Evolutionary conservation across 2,888 invertebrate genomes (phyloP).

Genomic region (Melanotus villosus): DNA sequence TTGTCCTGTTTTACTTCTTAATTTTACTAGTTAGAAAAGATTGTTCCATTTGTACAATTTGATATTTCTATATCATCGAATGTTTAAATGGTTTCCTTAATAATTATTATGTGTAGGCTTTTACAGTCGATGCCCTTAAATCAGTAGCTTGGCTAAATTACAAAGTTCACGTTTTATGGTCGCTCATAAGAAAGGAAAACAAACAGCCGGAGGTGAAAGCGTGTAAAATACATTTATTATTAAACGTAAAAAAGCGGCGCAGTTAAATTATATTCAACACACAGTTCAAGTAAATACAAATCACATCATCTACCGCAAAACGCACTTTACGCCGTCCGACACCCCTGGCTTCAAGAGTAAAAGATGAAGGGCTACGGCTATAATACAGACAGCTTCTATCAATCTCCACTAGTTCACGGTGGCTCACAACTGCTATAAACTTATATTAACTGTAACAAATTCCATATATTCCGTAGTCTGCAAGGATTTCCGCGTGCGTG

Average conservation of each 20-base stretch:
- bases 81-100: too few relatives aligned
- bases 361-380: conserved; percentile 37
- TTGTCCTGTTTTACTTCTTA: too few relatives aligned
- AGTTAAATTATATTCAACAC: conserved; percentile 1
- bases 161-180: too few relatives aligned
- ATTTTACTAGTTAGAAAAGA: too few relatives aligned
- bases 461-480: conserved; percentile 50
- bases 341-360: conserved; percentile 29
- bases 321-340: conserved; percentile 11
- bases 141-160: too few relatives aligned
- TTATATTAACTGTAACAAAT: conserved; percentile 56
- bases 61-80: too few relatives aligned
- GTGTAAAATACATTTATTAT: neutral
- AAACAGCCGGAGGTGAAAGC: too few relatives aligned
- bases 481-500: conserved; percentile 52
- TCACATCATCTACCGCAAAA: conserved; percentile 11
- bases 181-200: too few relatives aligned
- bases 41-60: too few relatives aligned
- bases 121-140: too few relatives aligned
- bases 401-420: conserved; percentile 48
- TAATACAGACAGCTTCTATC: conserved; percentile 46
- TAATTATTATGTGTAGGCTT: too few relatives aligned
- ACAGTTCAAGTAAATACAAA: conserved; percentile 1
- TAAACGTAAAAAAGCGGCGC: neutral
- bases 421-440: conserved; percentile 51